Percentiles rank a stretch among this genome's conserved stretches.
These are phyloP conservation scores for Aphidius colemani DNA, from an alignment of 2,888 invertebrate genomes.

Conservation along the genomic window DNA sequence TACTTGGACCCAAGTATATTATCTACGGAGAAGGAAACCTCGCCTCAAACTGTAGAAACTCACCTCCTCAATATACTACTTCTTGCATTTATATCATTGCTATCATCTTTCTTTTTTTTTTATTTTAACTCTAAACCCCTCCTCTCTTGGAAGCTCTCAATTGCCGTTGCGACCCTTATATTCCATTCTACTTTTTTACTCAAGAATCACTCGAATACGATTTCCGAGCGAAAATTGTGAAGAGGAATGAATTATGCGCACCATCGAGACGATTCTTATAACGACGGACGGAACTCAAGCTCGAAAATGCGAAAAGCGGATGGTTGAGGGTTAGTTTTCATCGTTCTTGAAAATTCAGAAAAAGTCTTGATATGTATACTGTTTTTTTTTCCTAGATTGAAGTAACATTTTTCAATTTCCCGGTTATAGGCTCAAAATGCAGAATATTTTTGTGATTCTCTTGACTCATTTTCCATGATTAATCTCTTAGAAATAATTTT, in stretches of 20 bases:
- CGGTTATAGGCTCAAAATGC: constrained; percentile 20
- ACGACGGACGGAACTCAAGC: constrained; percentile 37
- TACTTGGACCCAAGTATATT: constrained; percentile 55
- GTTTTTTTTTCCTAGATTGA: constrained; percentile 20
- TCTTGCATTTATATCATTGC: constrained; percentile 28
- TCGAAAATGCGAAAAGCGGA: constrained; percentile 31
- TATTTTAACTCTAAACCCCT: constrained; percentile 21
- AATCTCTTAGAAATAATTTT: background rate
- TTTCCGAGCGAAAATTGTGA: constrained; percentile 45
- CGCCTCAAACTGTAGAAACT: constrained; percentile 20
- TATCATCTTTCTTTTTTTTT: constrained; percentile 19
- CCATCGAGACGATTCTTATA: constrained; percentile 41
- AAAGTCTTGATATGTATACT: background rate
- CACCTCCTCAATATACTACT: constrained; percentile 8
- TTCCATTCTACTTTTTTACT: constrained; percentile 32
- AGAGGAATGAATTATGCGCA: constrained; percentile 46
- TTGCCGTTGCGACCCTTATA: constrained; percentile 11
- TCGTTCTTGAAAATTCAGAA: too few species aligned
- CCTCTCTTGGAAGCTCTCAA: constrained; percentile 1
- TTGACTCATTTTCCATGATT: constrained; percentile 4
- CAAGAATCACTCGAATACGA: constrained; percentile 56
- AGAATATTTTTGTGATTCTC: constrained; percentile 2
- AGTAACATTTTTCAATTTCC: constrained; percentile 38
- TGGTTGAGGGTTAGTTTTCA: constrained; percentile 8
- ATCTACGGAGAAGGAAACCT: constrained; percentile 45